Base-by-base conservation (phyloP, 2,888 invertebrate species). In the Chloroclystis v-ata region DNA sequence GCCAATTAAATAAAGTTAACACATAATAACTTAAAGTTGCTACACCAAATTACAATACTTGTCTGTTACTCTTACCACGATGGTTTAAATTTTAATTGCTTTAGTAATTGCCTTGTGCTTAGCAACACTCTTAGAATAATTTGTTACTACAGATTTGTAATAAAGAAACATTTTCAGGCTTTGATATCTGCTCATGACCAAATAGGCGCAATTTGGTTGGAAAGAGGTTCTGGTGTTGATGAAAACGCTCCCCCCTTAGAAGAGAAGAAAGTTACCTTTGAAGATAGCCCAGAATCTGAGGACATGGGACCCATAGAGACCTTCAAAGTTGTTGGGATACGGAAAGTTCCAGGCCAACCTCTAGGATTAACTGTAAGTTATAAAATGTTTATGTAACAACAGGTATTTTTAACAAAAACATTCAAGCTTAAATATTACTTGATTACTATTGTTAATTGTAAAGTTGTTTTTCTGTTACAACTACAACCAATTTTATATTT, bases 151-250 rank as follows among this genome's bases (percentile, higher is more conserved):
- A 20, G 20, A 20, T 20, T 5, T 4, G 20, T 20, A 20, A 20
- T 4, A 20, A 4, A 20, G n/a, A 4, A 20, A 20, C 20, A 11
- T 47, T 78, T 72, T 45, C 78, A 94, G 92, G 94, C 94, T 28
- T 89, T 98, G 56, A 86, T 97, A 60, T 93, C 94, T 68, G 93
- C 95, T 52, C 97, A 98, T 91, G 97, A 98, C 90, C 92, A 93
- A 78, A 92, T 97, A 71, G 96, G 96, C 37, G 90, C 78, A 56
- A 73, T 89, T 67, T 89, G 89, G 89, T 59, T 89, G 28, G 80
- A 92, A 54, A 82, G 90, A 67, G 89, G 88, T 35, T 83, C 84
- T 24, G 81, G 84, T 12, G 78, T 88, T 64, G 90, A 90, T 74
- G 83, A 87, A 50, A 78, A 79, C 37, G 67, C 78, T 28, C 72